phyloP scores from a whole-genome alignment of 2,113 vertebrate genomes.

The Cavia porcellus region DNA sequence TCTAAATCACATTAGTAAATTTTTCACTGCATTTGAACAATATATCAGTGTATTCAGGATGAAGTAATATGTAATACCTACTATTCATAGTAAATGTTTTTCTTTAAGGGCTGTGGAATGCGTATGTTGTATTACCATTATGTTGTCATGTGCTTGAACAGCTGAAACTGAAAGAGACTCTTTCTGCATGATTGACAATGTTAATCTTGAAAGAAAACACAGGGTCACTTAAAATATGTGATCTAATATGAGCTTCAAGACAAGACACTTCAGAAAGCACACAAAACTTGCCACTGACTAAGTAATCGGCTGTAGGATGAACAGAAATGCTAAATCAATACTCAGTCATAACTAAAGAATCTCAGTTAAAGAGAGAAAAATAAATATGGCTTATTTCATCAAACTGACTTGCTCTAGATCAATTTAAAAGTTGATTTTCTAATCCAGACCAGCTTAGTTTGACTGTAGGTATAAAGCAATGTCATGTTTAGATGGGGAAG shows the following conservation, averaged over 20 bases:
- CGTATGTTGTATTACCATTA: neutral
- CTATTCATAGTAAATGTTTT: neutral
- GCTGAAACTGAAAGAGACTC: neutral
- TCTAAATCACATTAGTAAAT: neutral
- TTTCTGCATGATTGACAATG: accelerated
- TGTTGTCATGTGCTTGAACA: neutral
- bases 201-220: neutral
- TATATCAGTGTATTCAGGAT: neutral
- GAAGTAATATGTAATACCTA: neutral
- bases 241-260: neutral
- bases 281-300: neutral
- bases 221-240: neutral
- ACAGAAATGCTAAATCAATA: neutral
- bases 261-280: neutral
- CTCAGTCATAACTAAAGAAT: neutral
- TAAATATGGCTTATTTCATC: neutral
- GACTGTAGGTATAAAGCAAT: neutral
- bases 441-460: neutral
- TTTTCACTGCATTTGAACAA: neutral
- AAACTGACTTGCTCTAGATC: neutral
- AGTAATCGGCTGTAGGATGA: neutral
- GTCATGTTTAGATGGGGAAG: neutral
- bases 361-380: neutral
- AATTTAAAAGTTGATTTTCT: neutral
- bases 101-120: neutral